phyloP scores from a whole-genome alignment of 2,113 vertebrate species.

The Gambusia affinis region DNA sequence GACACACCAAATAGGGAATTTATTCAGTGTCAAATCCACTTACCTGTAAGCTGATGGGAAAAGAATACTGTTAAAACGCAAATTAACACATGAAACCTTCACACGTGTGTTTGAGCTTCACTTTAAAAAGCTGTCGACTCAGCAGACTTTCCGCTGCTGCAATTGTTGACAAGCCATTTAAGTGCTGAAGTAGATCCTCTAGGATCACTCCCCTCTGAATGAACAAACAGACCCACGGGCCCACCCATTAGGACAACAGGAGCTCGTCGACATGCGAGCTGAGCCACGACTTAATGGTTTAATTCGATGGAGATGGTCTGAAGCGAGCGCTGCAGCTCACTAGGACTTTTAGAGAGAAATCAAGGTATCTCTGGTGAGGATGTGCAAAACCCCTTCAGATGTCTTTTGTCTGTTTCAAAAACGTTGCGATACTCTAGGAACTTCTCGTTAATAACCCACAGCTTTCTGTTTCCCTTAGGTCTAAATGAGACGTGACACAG shows the following conservation, averaged over 20 bases:
- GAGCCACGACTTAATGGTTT: neutral
- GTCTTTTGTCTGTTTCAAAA: neutral
- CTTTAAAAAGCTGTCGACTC: slow-evolving; percentile 35
- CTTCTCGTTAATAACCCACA: too few relatives aligned
- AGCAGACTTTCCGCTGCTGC: slow-evolving; percentile 45
- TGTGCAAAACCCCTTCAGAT: neutral
- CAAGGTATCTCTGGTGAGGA: neutral
- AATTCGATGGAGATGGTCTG: neutral
- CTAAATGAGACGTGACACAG: too few relatives aligned
- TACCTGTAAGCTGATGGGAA: slow-evolving; percentile 60
- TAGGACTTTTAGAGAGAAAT: neutral
- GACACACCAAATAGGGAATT: neutral
- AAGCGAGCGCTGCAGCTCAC: neutral
- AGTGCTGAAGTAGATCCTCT: slow-evolving; percentile 19
- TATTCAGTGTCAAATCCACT: slow-evolving; percentile 30
- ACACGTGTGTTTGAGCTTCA: slow-evolving; percentile 31
- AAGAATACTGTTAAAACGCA: slow-evolving; percentile 31
- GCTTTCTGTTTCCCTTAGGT: too few relatives aligned
- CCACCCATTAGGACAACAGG: slow-evolving; percentile 42
- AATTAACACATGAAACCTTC: slow-evolving; percentile 25
- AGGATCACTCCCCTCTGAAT: slow-evolving; percentile 24
- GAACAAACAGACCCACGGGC: slow-evolving; percentile 42
- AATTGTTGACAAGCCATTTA: slow-evolving; percentile 45
- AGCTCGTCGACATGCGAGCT: neutral
- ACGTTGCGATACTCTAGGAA: too few relatives aligned